A percentile compares a stretch with the other conserved stretches of the same genome.
These are phyloP conservation scores for Rhinogobius similis DNA, from an alignment of 2,113 vertebrate genomes.

Conservation along the genomic window DNA sequence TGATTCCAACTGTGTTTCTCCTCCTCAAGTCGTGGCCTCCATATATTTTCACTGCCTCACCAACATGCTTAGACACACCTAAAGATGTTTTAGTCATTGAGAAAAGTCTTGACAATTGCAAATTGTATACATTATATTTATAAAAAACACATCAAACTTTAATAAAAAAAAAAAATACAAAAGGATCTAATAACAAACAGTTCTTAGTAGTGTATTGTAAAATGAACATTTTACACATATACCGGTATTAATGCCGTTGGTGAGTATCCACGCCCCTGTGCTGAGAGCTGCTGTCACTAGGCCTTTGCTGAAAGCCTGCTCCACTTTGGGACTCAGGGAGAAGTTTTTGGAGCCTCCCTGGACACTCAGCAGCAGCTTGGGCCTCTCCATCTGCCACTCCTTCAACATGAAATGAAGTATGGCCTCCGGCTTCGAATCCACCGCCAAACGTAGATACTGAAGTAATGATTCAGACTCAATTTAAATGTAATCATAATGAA, in stretches of 20 bases:
- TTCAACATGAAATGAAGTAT: conserved; percentile 89
- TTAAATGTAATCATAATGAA: neutral
- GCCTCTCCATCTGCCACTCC: conserved; percentile 96
- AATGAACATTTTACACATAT: conserved; percentile 15
- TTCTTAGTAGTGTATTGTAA: neutral
- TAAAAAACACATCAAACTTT: too few species aligned
- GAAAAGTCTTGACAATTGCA: conserved; percentile 20
- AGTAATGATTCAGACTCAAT: neutral
- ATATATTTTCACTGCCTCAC: conserved; percentile 87
- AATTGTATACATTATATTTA: neutral
- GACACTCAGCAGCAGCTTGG: conserved; percentile 91
- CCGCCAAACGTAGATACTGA: conserved; percentile 90
- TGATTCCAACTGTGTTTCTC: conserved; percentile 89
- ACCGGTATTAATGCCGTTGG: conserved; percentile 93
- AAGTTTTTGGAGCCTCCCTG: conserved; percentile 92
- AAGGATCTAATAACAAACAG: neutral
- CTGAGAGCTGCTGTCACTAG: conserved; percentile 90
- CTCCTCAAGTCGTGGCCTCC: conserved; percentile 86
- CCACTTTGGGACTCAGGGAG: conserved; percentile 83
- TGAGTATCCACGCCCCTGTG: conserved; percentile 95
- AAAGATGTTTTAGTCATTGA: conserved; percentile 6
- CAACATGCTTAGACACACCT: conserved; percentile 93
- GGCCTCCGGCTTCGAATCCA: conserved; percentile 85
- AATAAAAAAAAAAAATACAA: neutral
- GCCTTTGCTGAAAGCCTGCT: conserved; percentile 88